Evolutionary conservation across 1,140 invertebrate genomes (phyloP).

Genomic region (Bombyx mori): ASM3026992v2 NC_085134.1:5032501-5033000

Average conservation of each 20-base stretch:
- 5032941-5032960: not conserved
- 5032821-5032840: constrained; percentile 54
- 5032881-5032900: constrained; percentile 69
- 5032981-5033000: not conserved
- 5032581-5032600: constrained; percentile 53
- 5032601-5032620: constrained; percentile 53
- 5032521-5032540: constrained; percentile 50
- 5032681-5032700: constrained; percentile 43
- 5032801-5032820: constrained; percentile 53
- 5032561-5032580: constrained; percentile 51
- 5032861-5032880: constrained; percentile 69
- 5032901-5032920: constrained; percentile 24
- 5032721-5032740: constrained; percentile 55
- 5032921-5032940: not conserved
- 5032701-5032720: constrained; percentile 48
- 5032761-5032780: constrained; percentile 50
- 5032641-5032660: constrained; percentile 52
- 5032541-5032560: constrained; percentile 54
- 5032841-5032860: constrained; percentile 68
- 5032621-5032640: constrained; percentile 49
- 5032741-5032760: constrained; percentile 46
- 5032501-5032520: constrained; percentile 43
- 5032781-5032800: constrained; percentile 59
- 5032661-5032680: constrained; percentile 61
- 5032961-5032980: not conserved